A percentile compares a stretch with the other conserved stretches of the same genome.
phyloP scores from a whole-genome alignment of 2,113 vertebrate genomes.

The Seriola dumerili region DNA sequence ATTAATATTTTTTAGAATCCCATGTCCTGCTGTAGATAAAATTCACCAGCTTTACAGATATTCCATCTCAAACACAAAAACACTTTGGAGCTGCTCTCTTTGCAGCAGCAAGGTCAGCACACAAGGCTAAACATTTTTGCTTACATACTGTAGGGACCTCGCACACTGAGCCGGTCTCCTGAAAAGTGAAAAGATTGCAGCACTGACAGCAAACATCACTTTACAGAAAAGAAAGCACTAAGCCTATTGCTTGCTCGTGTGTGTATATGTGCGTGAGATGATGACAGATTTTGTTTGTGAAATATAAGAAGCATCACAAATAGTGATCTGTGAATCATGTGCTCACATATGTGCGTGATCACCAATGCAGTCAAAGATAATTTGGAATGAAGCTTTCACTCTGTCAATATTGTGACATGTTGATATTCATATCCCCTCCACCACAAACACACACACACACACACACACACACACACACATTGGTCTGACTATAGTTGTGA shows the following conservation, averaged over 20 bases:
- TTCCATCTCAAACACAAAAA: background rate
- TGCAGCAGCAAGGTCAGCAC: background rate
- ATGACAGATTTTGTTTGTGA: slow-evolving; percentile 15
- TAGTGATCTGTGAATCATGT: background rate
- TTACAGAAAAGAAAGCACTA: slow-evolving; percentile 13
- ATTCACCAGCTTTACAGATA: background rate
- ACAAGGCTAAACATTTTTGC: slow-evolving; percentile 25
- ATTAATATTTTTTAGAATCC: background rate
- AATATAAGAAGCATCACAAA: slow-evolving; percentile 10
- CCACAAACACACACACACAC: slow-evolving; percentile 16
- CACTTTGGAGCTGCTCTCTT: background rate
- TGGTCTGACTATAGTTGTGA: too few relatives aligned
- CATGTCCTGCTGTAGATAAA: background rate
- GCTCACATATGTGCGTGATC: slow-evolving; percentile 14
- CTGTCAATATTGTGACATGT: slow-evolving; percentile 22
- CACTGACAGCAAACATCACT: slow-evolving; percentile 28
- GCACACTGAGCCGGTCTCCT: background rate
- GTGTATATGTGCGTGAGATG: background rate
- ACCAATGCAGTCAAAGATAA: slow-evolving; percentile 28
- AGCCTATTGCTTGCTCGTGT: slow-evolving; percentile 8
- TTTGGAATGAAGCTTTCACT: background rate
- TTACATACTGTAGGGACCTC: slow-evolving; percentile 26
- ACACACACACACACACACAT: too few relatives aligned
- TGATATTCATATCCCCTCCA: slow-evolving; percentile 13
- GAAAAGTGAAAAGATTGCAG: slow-evolving; percentile 4